Conservation (phyloP, 53 echinoderm and acorn worm species). For the Astropecten irregularis region DNA sequence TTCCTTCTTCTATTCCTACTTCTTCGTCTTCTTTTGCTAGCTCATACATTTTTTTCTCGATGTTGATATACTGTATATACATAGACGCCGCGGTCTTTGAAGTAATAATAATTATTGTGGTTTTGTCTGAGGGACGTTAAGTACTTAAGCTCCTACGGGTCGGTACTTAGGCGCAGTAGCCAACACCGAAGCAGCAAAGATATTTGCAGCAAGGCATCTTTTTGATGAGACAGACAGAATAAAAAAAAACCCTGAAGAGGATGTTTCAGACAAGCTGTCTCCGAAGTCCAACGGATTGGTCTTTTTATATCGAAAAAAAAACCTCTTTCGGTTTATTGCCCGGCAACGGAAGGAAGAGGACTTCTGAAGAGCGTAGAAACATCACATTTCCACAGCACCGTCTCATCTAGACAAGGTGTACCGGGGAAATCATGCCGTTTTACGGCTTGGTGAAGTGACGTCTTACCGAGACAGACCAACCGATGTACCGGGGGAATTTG, state of each 20-base stretch:
- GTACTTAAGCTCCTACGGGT: constrained; percentile 20
- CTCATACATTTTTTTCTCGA: no score
- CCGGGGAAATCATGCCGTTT: no score
- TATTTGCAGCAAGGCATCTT: not conserved
- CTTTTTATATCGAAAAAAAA: no score
- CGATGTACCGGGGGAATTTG: no score
- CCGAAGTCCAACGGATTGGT: no score
- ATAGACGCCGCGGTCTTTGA: not conserved
- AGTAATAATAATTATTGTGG: constrained; percentile 41
- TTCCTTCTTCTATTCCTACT: not conserved
- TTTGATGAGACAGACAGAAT: not conserved
- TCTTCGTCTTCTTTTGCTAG: not conserved
- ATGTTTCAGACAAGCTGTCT: constrained; percentile 12
- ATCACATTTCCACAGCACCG: no score
- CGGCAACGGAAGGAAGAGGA: no score
- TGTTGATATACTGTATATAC: not conserved
- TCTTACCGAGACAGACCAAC: no score
- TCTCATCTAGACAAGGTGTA: no score
- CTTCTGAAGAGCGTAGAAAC: no score
- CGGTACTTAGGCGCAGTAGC: not conserved
- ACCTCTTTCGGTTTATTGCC: no score
- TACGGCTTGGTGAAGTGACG: no score
- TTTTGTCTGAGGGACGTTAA: constrained; percentile 14
- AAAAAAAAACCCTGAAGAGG: not conserved
- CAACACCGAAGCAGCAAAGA: not conserved